Percentiles rank a stretch among this genome's conserved stretches.
phyloP scores from a whole-genome alignment of 2,113 vertebrate genomes.

The Malurus alboscapulatus region DNA sequence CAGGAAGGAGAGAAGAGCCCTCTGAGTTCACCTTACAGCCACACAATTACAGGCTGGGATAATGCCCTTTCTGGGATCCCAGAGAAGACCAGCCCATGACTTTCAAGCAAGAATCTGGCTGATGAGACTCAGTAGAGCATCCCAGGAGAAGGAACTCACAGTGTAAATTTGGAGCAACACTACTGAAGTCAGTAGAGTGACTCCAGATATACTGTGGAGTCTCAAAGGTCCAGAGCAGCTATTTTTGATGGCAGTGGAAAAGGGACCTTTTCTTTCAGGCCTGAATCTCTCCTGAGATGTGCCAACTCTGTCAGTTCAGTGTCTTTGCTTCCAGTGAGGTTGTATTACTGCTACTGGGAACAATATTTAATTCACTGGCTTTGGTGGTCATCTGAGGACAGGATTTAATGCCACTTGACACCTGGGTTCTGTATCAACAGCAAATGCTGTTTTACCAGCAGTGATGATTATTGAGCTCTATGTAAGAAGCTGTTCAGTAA shows the following conservation, averaged over 20 bases:
- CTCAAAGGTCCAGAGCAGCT: background rate
- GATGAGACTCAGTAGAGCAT: background rate
- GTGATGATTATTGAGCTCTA: background rate
- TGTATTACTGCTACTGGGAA: background rate
- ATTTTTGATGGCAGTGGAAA: background rate
- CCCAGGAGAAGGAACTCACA: background rate
- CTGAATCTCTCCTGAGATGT: slow-evolving; percentile 11
- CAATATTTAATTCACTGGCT: background rate
- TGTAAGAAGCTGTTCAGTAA: background rate
- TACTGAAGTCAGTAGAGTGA: background rate
- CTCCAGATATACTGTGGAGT: background rate
- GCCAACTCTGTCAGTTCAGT: background rate
- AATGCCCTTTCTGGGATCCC: background rate
- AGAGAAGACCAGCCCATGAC: background rate
- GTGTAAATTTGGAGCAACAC: background rate
- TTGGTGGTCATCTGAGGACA: background rate
- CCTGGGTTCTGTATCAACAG: background rate
- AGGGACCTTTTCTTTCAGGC: background rate
- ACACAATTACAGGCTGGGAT: background rate
- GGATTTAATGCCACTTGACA: background rate
- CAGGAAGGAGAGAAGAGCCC: background rate
- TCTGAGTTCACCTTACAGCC: background rate
- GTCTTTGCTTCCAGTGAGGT: background rate
- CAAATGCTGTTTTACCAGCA: background rate
- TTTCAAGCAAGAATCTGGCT: background rate